Percentiles rank a stretch among this genome's conserved stretches.
Evolutionary conservation across 2,888 invertebrate species (phyloP).

Genomic region (Carterocephalus palaemon): DNA sequence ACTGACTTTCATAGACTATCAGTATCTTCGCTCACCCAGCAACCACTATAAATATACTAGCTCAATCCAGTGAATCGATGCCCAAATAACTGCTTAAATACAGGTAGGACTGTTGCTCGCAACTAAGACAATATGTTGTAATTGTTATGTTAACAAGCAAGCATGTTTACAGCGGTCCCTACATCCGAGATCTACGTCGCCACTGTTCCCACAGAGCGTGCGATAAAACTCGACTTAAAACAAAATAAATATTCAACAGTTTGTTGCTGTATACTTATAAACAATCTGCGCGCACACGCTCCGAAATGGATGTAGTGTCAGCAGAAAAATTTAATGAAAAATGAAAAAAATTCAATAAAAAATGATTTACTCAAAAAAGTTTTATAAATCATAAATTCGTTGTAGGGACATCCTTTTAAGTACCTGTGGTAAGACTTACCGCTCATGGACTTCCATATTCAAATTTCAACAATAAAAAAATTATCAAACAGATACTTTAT

Average conservation of each 20-base stretch:
- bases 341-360: neutral
- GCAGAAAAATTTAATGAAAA: constrained; percentile 28
- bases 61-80: too few species aligned
- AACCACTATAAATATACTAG: too few species aligned
- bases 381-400: too few species aligned
- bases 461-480: too few species aligned
- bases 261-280: constrained; percentile 70
- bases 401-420: too few species aligned
- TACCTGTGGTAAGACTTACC: too few species aligned
- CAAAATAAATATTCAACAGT: constrained; percentile 76
- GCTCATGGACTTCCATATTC: too few species aligned
- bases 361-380: too few species aligned
- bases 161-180: constrained; percentile 41
- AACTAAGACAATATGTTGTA: constrained; percentile 28
- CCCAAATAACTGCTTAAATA: neutral
- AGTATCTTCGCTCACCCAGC: too few species aligned
- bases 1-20: too few species aligned
- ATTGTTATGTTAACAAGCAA: constrained; percentile 37
- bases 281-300: constrained; percentile 64
- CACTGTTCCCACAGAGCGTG: constrained; percentile 69
- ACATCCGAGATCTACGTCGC: constrained; percentile 38
- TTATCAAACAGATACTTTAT: too few species aligned
- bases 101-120: neutral
- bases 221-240: constrained; percentile 65
- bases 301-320: constrained; percentile 42